Evolutionary conservation across 2,797 vertebrate genomes (phyloP).

Genomic region (Chlorospingus semifuscus): DNA sequence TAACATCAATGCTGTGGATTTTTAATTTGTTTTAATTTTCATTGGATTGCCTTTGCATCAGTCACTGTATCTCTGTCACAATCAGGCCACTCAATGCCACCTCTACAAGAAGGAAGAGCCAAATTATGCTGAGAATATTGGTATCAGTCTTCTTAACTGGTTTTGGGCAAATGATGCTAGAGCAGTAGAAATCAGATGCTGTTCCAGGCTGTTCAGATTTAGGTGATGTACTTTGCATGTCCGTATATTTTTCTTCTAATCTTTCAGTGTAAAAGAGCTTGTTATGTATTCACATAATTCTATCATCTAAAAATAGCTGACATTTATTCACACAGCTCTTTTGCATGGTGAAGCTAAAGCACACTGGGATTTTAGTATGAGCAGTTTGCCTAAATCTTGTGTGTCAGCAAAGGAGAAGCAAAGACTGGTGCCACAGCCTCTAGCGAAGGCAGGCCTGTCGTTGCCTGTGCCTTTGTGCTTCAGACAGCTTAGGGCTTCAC

Average conservation of each 20-base stretch:
- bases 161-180: not conserved
- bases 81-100: not conserved
- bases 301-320: not conserved
- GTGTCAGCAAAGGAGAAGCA: not conserved
- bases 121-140: not conserved
- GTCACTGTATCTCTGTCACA: not conserved
- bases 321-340: not conserved
- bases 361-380: not conserved
- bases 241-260: not conserved
- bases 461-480: not conserved
- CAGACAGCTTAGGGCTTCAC: not conserved
- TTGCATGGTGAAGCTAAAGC: not conserved
- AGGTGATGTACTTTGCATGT: not conserved
- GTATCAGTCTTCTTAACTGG: not conserved
- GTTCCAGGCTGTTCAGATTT: not conserved
- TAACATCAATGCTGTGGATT: not conserved
- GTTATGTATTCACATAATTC: not conserved
- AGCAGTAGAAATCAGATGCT: not conserved
- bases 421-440: not conserved
- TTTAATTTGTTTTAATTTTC: not conserved
- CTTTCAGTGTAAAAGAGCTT: not conserved
- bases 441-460: accelerated
- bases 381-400: not conserved
- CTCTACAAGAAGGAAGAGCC: not conserved
- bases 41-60: not conserved